Percentiles rank a stretch among this genome's conserved stretches.
Evolutionary conservation across 1,140 invertebrate species (phyloP).

Genomic region (Tetranychus urticae): DNA sequence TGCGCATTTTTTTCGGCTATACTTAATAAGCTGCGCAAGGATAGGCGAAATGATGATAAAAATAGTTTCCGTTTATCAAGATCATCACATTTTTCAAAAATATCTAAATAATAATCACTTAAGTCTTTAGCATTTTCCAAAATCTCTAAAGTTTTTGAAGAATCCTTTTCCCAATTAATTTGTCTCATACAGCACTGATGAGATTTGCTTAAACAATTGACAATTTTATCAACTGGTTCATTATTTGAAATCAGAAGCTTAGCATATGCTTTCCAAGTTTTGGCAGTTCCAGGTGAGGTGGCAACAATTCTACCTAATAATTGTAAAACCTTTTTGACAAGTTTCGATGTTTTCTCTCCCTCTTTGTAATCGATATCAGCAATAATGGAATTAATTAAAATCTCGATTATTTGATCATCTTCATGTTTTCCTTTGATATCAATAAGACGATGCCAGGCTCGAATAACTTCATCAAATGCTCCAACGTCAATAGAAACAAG

Average conservation of each 20-base stretch:
- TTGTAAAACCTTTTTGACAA: background rate
- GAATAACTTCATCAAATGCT: conserved; percentile 37
- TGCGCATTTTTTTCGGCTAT: too few species aligned
- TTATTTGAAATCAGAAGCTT: background rate
- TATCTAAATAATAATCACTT: background rate
- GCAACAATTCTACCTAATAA: background rate
- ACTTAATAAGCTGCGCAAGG: too few species aligned
- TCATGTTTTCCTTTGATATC: conserved; percentile 56
- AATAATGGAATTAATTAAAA: conserved; percentile 45
- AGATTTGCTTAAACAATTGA: conserved; percentile 97
- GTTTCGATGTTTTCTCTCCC: background rate
- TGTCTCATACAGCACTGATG: conserved; percentile 19
- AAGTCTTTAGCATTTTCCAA: background rate
- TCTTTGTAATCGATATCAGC: background rate
- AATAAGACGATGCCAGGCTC: conserved; percentile 50
- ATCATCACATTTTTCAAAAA: too few species aligned
- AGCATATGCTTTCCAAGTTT: background rate
- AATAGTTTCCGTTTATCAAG: too few species aligned
- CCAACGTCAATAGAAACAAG: conserved; percentile 44
- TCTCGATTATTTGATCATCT: conserved; percentile 46
- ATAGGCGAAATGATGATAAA: too few species aligned
- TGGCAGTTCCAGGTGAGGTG: background rate
- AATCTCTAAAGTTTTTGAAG: background rate
- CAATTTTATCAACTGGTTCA: conserved; percentile 97
- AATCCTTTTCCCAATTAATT: background rate